Evolutionary conservation across 2,797 vertebrate species (phyloP).

Genomic region (Babyrousa celebensis): DNA sequence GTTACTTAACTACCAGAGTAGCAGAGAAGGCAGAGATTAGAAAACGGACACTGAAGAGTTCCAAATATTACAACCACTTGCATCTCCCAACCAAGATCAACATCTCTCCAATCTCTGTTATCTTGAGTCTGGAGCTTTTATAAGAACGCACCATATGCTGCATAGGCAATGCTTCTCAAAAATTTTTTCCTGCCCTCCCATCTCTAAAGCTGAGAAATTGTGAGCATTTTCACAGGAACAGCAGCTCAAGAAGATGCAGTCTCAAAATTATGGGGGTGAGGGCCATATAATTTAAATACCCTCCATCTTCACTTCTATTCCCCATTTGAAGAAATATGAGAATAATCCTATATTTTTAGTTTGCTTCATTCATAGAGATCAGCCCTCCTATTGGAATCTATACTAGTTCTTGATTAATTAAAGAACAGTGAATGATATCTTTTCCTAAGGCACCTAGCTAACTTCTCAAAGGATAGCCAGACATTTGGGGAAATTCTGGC

Average conservation of each 20-base stretch:
- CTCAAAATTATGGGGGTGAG: neutral
- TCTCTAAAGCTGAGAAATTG: conserved; percentile 2
- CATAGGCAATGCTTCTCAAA: neutral
- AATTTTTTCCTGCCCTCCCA: neutral
- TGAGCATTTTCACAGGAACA: neutral
- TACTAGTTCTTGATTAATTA: conserved; percentile 39
- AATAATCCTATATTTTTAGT: conserved; percentile 26
- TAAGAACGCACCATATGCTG: neutral
- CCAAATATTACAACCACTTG: neutral
- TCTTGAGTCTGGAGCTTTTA: neutral
- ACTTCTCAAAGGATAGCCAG: conserved; percentile 64
- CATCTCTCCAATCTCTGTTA: neutral
- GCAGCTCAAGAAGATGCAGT: neutral
- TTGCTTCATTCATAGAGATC: conserved; percentile 48
- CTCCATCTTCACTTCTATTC: neutral
- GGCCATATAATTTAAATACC: neutral
- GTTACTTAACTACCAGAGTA: conserved; percentile 1
- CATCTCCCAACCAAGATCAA: neutral
- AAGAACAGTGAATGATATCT: conserved; percentile 55
- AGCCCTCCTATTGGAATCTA: conserved; percentile 39
- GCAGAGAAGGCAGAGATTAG: neutral
- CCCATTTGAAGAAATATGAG: neutral
- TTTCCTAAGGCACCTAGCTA: conserved; percentile 37
- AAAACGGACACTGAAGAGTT: neutral
- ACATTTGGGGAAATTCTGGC: neutral